Percentiles rank a stretch among this genome's conserved stretches.
phyloP scores from a whole-genome alignment of 2,797 vertebrate genomes.

The Hyperoplus lanceolatus region DNA sequence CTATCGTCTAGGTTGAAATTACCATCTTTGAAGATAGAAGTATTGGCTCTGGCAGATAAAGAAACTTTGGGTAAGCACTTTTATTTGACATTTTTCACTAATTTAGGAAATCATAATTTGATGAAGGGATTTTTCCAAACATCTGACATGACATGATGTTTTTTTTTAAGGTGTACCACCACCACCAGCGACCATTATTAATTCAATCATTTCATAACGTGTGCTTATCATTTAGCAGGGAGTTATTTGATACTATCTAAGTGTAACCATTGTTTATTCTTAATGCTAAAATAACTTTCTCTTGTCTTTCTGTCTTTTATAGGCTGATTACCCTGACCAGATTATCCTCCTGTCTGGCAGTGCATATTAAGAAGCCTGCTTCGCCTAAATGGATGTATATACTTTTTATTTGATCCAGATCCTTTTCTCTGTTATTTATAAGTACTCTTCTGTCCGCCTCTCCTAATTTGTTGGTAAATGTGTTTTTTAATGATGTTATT shows the following conservation, averaged over 20 bases:
- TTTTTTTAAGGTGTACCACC: not conserved
- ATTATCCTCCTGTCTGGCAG: slow-evolving; percentile 39
- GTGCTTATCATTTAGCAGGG: not conserved
- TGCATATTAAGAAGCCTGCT: slow-evolving; percentile 39
- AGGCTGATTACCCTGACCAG: slow-evolving; percentile 41
- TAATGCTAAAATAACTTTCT: not conserved
- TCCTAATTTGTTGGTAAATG: slow-evolving; percentile 52
- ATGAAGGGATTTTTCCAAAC: not conserved
- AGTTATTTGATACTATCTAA: not conserved
- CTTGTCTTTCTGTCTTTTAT: slow-evolving; percentile 11
- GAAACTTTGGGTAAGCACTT: slow-evolving; percentile 41
- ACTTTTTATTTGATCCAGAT: slow-evolving; percentile 55
- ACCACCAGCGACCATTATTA: not conserved
- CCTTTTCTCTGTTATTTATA: slow-evolving; percentile 73
- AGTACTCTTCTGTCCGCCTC: slow-evolving; percentile 42
- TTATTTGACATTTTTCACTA: not conserved
- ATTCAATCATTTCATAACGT: not conserved
- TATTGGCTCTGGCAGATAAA: slow-evolving; percentile 93
- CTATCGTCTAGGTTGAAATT: slow-evolving; percentile 91
- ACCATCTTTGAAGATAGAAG: slow-evolving; percentile 98
- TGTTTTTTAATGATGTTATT: slow-evolving; percentile 46
- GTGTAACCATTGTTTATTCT: too few species aligned
- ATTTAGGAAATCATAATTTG: not conserved
- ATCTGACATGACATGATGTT: not conserved
- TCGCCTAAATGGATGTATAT: slow-evolving; percentile 62